A percentile compares a stretch with the other conserved stretches of the same genome.
Conservation (phyloP, 2,888 invertebrate genomes). For the Sepioteuthis lessoniana region DNA sequence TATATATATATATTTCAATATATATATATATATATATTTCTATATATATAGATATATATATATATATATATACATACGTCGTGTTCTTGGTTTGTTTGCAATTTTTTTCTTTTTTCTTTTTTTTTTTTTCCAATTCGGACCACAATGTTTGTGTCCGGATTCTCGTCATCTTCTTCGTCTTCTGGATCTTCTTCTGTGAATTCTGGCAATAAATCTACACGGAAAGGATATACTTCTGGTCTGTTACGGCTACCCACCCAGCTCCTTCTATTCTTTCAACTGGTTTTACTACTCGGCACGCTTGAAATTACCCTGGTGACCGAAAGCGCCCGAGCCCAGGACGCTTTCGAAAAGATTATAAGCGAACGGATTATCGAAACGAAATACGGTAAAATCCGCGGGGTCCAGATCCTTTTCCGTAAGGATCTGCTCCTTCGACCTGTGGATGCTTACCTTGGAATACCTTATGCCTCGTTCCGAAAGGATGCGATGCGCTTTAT, state of each 20-base stretch:
- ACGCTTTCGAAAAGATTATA: not conserved
- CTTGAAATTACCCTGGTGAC: not conserved
- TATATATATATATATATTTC: conserved; percentile 1
- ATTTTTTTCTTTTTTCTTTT: not conserved
- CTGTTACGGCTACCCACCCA: not conserved
- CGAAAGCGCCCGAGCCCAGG: not conserved
- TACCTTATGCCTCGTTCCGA: conserved; percentile 40
- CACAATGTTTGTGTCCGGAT: not conserved
- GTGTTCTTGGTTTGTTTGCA: not conserved
- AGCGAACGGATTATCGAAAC: conserved; percentile 40
- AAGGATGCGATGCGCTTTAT: conserved; percentile 43
- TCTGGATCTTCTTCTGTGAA: not conserved
- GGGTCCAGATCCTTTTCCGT: not conserved
- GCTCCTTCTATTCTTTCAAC: not conserved
- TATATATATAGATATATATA: not conserved
- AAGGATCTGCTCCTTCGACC: conserved; percentile 1
- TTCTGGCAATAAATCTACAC: not conserved
- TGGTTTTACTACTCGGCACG: not conserved
- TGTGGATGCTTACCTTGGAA: conserved; percentile 46
- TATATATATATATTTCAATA: not conserved
- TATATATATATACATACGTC: not conserved
- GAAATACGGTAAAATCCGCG: conserved; percentile 42
- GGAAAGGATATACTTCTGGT: not conserved
- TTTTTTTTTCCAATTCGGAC: not conserved
- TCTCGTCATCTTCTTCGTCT: not conserved